Conservation (phyloP, 2,888 invertebrate species). For the Limnephilus marmoratus region DNA sequence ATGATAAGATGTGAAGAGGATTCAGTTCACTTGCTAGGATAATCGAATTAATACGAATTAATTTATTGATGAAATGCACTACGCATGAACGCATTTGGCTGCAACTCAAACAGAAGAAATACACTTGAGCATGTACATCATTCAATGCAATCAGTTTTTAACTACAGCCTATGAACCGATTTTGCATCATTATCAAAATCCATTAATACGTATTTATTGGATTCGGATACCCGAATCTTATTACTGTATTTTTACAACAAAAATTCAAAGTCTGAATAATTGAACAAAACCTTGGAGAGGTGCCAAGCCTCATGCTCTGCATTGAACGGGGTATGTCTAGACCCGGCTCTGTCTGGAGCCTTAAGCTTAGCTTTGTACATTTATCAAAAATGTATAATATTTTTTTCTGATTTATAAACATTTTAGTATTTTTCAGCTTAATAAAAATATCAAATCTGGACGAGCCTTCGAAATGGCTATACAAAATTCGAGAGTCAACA, state of each 20-base stretch:
- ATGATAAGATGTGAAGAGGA: neutral
- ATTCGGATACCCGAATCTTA: neutral
- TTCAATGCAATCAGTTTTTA: neutral
- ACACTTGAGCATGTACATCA: neutral
- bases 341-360: slow-evolving; percentile 13
- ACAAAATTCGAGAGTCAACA: neutral
- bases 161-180: neutral
- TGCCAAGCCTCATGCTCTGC: slow-evolving; percentile 3
- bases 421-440: neutral
- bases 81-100: neutral
- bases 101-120: neutral
- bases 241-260: neutral
- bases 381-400: neutral
- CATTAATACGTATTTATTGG: neutral
- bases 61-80: neutral
- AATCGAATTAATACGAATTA: neutral
- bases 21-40: neutral
- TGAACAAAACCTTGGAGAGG: neutral
- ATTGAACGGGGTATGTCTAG: slow-evolving; percentile 12
- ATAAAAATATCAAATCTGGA: neutral
- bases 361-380: neutral
- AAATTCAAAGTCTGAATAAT: neutral
- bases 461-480: neutral
- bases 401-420: neutral
- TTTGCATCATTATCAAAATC: neutral